Conservation (phyloP, 2,113 vertebrate genomes). For the Oxyura jamaicensis region DNA sequence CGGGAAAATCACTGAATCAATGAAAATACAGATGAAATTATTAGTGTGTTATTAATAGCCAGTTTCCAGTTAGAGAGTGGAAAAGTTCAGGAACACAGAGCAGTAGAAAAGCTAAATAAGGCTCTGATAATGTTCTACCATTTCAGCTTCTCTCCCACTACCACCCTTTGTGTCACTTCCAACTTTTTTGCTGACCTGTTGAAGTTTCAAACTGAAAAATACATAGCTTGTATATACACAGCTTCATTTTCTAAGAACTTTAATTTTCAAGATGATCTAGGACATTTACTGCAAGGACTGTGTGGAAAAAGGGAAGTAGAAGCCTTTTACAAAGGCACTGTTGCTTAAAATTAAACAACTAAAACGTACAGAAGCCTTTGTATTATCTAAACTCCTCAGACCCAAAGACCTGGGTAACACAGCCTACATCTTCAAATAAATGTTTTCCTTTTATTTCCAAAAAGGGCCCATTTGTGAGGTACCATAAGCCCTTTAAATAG, state of each 20-base stretch:
- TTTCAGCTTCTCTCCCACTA: background rate
- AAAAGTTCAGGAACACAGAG: background rate
- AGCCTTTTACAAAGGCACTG: background rate
- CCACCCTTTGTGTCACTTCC: background rate
- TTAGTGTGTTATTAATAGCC: background rate
- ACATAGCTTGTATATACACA: background rate
- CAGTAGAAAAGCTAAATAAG: background rate
- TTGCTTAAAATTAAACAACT: background rate
- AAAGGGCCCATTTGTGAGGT: background rate
- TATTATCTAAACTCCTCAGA: constrained; percentile 9
- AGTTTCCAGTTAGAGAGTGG: background rate
- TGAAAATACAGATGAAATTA: background rate
- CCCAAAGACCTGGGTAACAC: background rate
- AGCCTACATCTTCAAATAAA: background rate
- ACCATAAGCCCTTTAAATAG: background rate
- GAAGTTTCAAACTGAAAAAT: background rate
- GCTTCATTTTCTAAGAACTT: background rate
- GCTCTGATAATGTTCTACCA: too few species aligned
- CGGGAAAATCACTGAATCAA: background rate
- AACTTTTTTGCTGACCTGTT: background rate
- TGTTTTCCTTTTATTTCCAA: background rate
- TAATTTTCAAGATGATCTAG: background rate
- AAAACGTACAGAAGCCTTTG: background rate
- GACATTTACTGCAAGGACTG: background rate
- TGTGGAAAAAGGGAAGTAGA: background rate